Conservation (phyloP, 2,888 invertebrate genomes). For the Cosmopolites sordidus region DNA sequence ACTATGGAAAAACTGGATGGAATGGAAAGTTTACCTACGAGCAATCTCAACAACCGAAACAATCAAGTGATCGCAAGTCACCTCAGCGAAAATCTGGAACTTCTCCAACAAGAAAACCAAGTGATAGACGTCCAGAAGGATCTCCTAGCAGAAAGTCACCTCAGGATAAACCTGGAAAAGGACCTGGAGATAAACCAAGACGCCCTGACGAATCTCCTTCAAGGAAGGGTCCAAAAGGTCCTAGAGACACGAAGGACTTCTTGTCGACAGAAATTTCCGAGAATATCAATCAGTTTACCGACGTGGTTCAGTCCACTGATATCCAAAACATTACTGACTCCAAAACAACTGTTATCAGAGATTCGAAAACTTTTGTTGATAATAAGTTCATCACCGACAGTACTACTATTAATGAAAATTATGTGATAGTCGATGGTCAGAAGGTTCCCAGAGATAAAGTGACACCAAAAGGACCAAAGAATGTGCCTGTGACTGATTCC, state of each 20-base stretch:
- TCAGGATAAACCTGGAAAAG: slow-evolving; percentile 15
- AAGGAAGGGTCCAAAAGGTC: slow-evolving; percentile 17
- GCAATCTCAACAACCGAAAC: slow-evolving; percentile 29
- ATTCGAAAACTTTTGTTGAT: slow-evolving; percentile 30
- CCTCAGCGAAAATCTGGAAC: slow-evolving; percentile 13
- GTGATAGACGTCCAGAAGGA: slow-evolving; percentile 7
- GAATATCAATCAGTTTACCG: slow-evolving; percentile 33
- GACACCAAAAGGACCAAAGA: slow-evolving; percentile 5
- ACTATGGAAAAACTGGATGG: slow-evolving; percentile 48
- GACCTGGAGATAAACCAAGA: slow-evolving; percentile 10
- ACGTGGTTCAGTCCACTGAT: slow-evolving; percentile 6
- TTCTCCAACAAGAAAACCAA: slow-evolving; percentile 15
- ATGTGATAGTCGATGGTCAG: slow-evolving; percentile 19
- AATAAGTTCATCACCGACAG: slow-evolving; percentile 10
- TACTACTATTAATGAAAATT: slow-evolving; percentile 27
- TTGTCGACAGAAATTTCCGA: slow-evolving; percentile 34
- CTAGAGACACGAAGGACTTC: slow-evolving; percentile 29
- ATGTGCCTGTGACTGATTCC: slow-evolving; percentile 27
- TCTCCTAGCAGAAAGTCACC: slow-evolving; percentile 15
- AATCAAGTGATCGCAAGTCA: slow-evolving; percentile 12
- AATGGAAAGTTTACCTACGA: slow-evolving; percentile 46
- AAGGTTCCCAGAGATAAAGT: slow-evolving; percentile 8
- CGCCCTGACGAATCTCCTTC: slow-evolving; percentile 10
- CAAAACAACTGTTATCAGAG: slow-evolving; percentile 22
- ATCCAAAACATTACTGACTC: slow-evolving; percentile 19